phyloP scores from a whole-genome alignment of 2,888 invertebrate species.

The Dichetophora obliterata region DNA sequence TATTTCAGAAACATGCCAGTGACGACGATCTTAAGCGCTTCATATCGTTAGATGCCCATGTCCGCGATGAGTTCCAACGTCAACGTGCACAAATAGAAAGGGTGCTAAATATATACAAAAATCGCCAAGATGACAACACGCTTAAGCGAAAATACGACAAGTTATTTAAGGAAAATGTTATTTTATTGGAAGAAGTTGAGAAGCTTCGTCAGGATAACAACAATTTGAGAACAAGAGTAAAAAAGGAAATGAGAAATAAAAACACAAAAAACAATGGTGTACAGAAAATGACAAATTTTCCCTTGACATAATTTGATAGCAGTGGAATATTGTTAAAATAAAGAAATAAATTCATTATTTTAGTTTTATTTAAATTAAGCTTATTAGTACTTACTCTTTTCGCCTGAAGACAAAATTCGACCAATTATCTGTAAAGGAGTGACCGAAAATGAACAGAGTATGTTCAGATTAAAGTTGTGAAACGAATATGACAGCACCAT shows the following conservation, averaged over 20 bases:
- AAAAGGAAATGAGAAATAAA: conserved; percentile 31
- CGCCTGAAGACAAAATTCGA: too few relatives aligned
- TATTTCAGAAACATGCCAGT: conserved; percentile 75
- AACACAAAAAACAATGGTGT: background rate
- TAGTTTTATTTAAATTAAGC: too few relatives aligned
- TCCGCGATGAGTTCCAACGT: conserved; percentile 81
- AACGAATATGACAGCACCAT: too few relatives aligned
- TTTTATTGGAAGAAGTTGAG: conserved; percentile 83
- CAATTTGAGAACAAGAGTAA: conserved; percentile 50
- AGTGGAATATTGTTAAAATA: too few relatives aligned
- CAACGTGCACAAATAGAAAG: conserved; percentile 86
- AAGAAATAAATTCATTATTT: too few relatives aligned
- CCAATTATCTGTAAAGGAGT: too few relatives aligned
- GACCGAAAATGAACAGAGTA: too few relatives aligned
- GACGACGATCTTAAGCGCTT: conserved; percentile 78
- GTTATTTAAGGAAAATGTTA: conserved; percentile 83
- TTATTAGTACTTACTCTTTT: too few relatives aligned
- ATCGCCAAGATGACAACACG: conserved; percentile 54
- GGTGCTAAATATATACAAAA: conserved; percentile 56
- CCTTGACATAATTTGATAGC: too few relatives aligned
- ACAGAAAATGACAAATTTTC: too few relatives aligned
- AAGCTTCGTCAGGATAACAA: conserved; percentile 72
- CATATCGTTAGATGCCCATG: conserved; percentile 79
- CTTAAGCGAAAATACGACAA: conserved; percentile 68
- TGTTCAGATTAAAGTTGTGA: too few relatives aligned